Percentiles rank a stretch among this genome's conserved stretches.
Evolutionary conservation across 2,888 invertebrate genomes (phyloP).

Genomic region (Eupithecia inturbata): DNA sequence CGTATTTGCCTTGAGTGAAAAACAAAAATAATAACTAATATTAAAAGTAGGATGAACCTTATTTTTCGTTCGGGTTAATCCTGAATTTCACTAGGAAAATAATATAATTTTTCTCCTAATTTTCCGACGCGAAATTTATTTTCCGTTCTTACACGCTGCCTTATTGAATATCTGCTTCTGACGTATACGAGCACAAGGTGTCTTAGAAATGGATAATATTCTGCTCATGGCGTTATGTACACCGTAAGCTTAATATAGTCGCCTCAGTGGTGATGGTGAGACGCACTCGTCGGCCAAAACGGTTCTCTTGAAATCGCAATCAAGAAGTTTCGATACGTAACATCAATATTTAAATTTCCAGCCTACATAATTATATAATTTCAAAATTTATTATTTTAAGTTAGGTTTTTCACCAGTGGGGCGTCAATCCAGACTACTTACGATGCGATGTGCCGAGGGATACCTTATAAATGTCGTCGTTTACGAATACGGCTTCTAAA

Average conservation of each 20-base stretch:
- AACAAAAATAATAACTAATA: not conserved
- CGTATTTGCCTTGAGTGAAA: too few species aligned
- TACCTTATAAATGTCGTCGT: not conserved
- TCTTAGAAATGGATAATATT: not conserved
- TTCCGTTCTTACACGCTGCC: conserved; percentile 43
- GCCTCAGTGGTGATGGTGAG: not conserved
- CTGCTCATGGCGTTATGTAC: not conserved
- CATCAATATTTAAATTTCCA: too few species aligned
- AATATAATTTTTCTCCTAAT: conserved; percentile 34
- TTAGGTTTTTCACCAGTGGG: too few species aligned
- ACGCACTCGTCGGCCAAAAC: too few species aligned
- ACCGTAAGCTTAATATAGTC: not conserved
- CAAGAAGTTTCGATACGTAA: too few species aligned
- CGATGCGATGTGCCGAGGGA: not conserved
- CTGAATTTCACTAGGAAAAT: not conserved
- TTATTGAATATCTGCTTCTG: conserved; percentile 61
- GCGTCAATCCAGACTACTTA: too few species aligned
- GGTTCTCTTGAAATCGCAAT: too few species aligned
- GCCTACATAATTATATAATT: too few species aligned
- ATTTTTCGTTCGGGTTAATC: not conserved
- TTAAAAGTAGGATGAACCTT: not conserved
- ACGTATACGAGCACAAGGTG: conserved; percentile 39
- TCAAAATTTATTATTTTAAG: too few species aligned
- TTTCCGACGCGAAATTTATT: conserved; percentile 44
- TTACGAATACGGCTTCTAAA: conserved; percentile 49